Percentiles rank a stretch among this genome's conserved stretches.
These are phyloP conservation scores for Atrina japonica DNA, from an alignment of 2,888 invertebrate genomes.

Conservation along the genomic window DNA sequence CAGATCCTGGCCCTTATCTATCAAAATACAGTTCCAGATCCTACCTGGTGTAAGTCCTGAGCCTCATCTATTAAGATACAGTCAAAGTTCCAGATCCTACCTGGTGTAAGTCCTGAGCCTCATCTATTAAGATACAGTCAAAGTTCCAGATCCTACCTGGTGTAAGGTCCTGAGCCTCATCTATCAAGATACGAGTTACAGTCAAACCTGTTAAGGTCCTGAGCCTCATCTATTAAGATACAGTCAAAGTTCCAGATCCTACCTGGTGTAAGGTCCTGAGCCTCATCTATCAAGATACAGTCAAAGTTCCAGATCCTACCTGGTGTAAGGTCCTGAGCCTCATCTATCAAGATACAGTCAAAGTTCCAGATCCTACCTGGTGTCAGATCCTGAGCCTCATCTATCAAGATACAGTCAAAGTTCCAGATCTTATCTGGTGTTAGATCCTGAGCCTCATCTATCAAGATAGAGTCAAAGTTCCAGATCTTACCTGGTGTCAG, in stretches of 20 bases:
- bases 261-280: constrained; percentile 81
- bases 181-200: constrained; percentile 80
- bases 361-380: constrained; percentile 62
- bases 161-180: constrained; percentile 81
- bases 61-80: constrained; percentile 81
- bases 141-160: constrained; percentile 71
- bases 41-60: constrained; percentile 81
- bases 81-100: constrained; percentile 70
- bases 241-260: no score
- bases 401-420: no score
- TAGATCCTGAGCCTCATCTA: no score
- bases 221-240: no score
- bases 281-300: constrained; percentile 81
- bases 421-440: no score
- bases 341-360: constrained; percentile 80
- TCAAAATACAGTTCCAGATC: constrained; percentile 73
- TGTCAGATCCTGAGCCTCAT: no score
- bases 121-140: constrained; percentile 80
- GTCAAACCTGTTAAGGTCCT: no score
- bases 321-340: constrained; percentile 81
- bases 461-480: no score
- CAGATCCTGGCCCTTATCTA: constrained; percentile 81
- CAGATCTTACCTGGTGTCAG: no score
- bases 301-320: constrained; percentile 72
- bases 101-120: constrained; percentile 82